Base-by-base conservation (phyloP, 53 echinoderm and acorn worm species). In the Astropecten irregularis region DNA sequence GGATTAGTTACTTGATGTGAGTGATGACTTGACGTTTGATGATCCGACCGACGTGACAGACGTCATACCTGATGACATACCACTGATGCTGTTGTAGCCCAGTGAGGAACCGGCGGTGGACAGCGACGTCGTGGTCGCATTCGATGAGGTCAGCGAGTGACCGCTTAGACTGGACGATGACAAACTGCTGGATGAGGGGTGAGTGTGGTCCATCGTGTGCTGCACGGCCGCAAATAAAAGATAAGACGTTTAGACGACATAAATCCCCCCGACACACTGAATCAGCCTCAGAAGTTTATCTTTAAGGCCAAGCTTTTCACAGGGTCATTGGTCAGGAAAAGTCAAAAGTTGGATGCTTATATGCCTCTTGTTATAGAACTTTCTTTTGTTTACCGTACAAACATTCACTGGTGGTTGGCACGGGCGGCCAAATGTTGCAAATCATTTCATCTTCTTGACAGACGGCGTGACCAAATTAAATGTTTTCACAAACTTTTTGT, bases 1-100 rank as follows among this genome's bases (percentile, higher is more conserved):
- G n/a, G n/a, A n/a, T n/a, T n/a, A n/a, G 61, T 79, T 79, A 79
- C 79, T 79, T 44, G 79, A 79, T 61, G 79, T 62, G 2, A 79
- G 61, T 18, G 79, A 79, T 48, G 63, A 62, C 20, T 79, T 79
- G 30, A 79, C 37, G 16, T 25, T 56, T 14, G 79, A 61, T 3
- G 79, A 79, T 29, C 79, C 79, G 15, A 79, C 79, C 0, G 79
- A 79, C 4, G 79, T 79, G 8, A 79, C 79, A 2, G 79, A 79
- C 3, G 79, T 79, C 61, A 79, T 42, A 0, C 79, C 79, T 14
- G 79, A 79, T 19, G 79, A 79, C 62, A 79, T 79, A 18, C 79
- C 79, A n/a, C 79, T 79, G 79, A 79, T 61, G 62, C 60, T 79
- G 20, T 79, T 79, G 26, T 79, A 79, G 14, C 52, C 52, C 52